These are phyloP conservation scores for Sorex araneus DNA, from an alignment of 2,113 vertebrate genomes.

Conservation along the genomic window DNA sequence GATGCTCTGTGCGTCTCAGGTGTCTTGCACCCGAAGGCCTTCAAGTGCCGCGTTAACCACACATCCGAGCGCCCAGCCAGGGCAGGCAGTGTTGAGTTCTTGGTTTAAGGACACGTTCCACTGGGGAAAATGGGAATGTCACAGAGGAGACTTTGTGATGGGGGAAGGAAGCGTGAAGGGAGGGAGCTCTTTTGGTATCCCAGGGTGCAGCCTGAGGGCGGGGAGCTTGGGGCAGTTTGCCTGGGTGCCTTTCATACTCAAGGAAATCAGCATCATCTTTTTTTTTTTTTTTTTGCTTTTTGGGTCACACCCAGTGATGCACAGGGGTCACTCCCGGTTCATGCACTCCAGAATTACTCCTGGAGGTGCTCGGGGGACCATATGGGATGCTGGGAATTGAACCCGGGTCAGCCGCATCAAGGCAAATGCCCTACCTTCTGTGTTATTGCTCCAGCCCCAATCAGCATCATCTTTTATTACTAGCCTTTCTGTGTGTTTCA, in stretches of 20 bases:
- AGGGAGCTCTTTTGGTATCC: slow-evolving; percentile 11
- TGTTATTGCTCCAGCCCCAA: no score
- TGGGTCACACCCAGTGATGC: no score
- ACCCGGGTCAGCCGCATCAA: no score
- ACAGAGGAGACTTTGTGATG: slow-evolving; percentile 53
- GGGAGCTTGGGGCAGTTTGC: slow-evolving; percentile 17
- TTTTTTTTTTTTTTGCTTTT: no score
- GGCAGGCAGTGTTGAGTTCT: slow-evolving; percentile 67
- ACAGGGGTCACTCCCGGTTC: no score
- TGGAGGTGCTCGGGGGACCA: no score
- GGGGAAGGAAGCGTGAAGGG: not conserved
- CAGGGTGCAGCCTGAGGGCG: slow-evolving; percentile 10
- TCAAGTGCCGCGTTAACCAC: slow-evolving; percentile 76
- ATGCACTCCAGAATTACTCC: no score
- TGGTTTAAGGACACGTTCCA: slow-evolving; percentile 49
- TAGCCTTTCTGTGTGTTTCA: slow-evolving; percentile 61
- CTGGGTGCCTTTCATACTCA: slow-evolving; percentile 52
- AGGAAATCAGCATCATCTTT: slow-evolving; percentile 56
- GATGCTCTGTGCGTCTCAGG: slow-evolving; percentile 80
- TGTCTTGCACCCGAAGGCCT: slow-evolving; percentile 78
- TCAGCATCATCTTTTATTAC: slow-evolving; percentile 48
- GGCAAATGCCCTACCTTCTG: no score
- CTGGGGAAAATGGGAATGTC: slow-evolving; percentile 47
- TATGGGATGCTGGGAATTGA: no score
- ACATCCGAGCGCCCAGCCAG: slow-evolving; percentile 51